phyloP scores from a whole-genome alignment of 2,888 invertebrate species.

The Cosmopolites sordidus region DNA sequence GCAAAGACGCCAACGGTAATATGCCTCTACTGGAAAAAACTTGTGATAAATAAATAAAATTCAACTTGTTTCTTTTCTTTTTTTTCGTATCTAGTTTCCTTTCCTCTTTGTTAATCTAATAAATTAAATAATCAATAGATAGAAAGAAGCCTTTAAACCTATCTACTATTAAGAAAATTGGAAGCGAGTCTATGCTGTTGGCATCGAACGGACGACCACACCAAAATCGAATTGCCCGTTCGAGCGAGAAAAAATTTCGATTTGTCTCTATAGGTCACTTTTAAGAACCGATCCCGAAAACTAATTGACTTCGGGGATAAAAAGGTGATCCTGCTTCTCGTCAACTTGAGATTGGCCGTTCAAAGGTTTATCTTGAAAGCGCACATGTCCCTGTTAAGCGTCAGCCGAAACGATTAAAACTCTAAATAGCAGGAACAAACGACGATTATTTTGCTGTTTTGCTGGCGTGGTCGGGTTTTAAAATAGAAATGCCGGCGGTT shows the following conservation, averaged over 20 bases:
- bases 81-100: no score
- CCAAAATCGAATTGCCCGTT: no score
- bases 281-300: constrained; percentile 35
- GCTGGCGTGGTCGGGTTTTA: constrained; percentile 19
- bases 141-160: no score
- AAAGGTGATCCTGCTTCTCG: constrained; percentile 45
- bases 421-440: constrained; percentile 26
- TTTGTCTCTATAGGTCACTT: constrained; percentile 35
- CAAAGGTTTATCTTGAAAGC: constrained; percentile 40
- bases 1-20: no score
- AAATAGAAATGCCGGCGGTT: constrained; percentile 23
- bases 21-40: no score
- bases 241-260: constrained; percentile 19
- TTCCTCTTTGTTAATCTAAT: no score
- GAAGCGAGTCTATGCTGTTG: no score
- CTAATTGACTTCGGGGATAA: constrained; percentile 44
- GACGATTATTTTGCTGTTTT: constrained; percentile 24
- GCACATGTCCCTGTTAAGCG: constrained; percentile 45
- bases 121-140: no score
- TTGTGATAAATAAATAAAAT: no score
- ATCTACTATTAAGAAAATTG: no score
- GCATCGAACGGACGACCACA: no score
- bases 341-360: constrained; percentile 45
- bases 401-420: constrained; percentile 34
- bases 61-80: no score